Evolutionary conservation across 2,888 invertebrate genomes (phyloP).

Genomic region (Lasioglossum leucozonium): DNA sequence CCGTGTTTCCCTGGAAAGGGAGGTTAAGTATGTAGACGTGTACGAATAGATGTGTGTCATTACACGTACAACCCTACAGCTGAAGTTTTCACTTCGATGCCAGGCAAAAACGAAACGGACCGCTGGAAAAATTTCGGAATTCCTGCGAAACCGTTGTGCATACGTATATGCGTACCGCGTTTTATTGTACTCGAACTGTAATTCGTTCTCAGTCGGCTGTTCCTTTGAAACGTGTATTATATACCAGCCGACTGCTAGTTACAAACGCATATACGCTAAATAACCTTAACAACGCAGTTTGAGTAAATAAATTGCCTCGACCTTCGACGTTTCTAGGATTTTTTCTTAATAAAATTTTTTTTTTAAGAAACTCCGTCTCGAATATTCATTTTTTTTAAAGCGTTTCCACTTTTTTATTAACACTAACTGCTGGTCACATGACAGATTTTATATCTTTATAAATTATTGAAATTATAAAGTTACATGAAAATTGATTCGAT

Average conservation of each 20-base stretch:
- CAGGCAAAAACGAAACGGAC: background rate
- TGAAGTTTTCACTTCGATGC: conserved; percentile 30
- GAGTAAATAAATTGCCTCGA: background rate
- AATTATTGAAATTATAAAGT: no score
- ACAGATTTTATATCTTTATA: no score
- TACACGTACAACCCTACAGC: conserved; percentile 24
- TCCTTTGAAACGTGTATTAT: conserved; percentile 7
- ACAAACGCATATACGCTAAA: background rate
- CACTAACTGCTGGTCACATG: no score
- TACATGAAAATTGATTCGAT: no score
- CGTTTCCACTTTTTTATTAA: background rate
- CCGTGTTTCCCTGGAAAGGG: conserved; percentile 37
- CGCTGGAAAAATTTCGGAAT: background rate
- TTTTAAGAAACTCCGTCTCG: background rate
- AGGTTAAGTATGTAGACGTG: conserved; percentile 55
- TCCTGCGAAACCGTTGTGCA: background rate
- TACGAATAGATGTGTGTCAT: conserved; percentile 29
- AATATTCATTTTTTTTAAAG: background rate
- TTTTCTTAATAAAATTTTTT: background rate
- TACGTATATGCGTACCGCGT: background rate
- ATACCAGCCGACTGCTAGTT: background rate
- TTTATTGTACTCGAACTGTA: conserved; percentile 7
- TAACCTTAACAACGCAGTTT: background rate
- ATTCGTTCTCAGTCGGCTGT: conserved; percentile 2
- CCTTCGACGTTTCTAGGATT: background rate